These are phyloP conservation scores for Alloscopus bannaensis DNA, from an alignment of 2,888 invertebrate species.

Conservation along the genomic window DNA sequence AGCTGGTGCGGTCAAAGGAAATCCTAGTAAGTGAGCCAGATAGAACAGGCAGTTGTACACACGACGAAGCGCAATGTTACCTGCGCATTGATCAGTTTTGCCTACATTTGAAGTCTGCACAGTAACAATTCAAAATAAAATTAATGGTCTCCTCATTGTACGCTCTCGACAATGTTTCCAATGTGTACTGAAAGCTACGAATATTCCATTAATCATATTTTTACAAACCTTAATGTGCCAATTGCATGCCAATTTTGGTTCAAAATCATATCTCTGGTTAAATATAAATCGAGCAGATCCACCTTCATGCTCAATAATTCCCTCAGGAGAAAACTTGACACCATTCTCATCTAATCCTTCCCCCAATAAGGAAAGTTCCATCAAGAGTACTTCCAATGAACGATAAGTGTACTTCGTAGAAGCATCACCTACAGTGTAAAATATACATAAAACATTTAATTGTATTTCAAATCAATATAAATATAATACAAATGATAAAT, in stretches of 20 bases:
- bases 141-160: not conserved
- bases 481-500: not conserved
- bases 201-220: no score
- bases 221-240: conserved; percentile 8
- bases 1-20: no score
- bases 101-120: not conserved
- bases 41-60: conserved; percentile 16
- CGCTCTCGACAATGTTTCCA: not conserved
- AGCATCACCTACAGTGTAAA: not conserved
- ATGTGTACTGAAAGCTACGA: not conserved
- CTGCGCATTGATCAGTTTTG: not conserved
- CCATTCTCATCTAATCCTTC: not conserved
- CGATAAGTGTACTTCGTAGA: not conserved
- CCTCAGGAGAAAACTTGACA: no score
- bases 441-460: no score
- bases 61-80: not conserved
- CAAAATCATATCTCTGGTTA: conserved; percentile 3
- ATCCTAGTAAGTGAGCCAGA: not conserved
- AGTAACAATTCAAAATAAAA: not conserved
- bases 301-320: conserved; percentile 3
- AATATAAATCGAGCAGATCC: not conserved
- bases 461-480: not conserved
- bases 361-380: not conserved
- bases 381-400: not conserved
- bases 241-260: not conserved